These are phyloP conservation scores for Neomonachus schauinslandi DNA, from an alignment of 2,113 vertebrate species.

Conservation along the genomic window DNA sequence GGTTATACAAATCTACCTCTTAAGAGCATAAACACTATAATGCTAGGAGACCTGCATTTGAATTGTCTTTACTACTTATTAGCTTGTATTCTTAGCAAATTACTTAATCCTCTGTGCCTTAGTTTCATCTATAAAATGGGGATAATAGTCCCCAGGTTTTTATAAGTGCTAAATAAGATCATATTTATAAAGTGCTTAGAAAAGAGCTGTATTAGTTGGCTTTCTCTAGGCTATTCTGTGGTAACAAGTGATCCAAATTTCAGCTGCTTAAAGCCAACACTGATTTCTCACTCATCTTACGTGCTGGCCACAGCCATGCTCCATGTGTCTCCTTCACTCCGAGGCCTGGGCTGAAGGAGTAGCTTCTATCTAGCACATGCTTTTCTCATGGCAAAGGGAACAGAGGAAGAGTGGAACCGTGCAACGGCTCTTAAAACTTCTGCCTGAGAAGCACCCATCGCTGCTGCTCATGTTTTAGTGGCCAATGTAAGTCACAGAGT, in stretches of 20 bases:
- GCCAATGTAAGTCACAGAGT: not conserved
- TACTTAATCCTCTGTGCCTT: not conserved
- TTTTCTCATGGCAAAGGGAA: not conserved
- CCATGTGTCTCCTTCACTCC: not conserved
- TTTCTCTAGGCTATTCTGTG: not conserved
- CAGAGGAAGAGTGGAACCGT: not conserved
- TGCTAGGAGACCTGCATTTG: not conserved
- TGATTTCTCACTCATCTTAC: not conserved
- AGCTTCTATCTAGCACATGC: not conserved
- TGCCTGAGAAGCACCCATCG: not conserved
- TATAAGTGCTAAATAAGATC: not conserved
- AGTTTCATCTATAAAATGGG: conserved; percentile 28
- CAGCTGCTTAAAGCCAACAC: not conserved
- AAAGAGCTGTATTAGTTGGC: not conserved
- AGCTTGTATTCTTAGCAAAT: not conserved
- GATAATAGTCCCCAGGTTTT: not conserved
- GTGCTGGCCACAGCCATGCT: not conserved
- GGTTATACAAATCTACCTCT: not conserved
- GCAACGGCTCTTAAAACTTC: not conserved
- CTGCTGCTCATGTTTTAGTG: not conserved
- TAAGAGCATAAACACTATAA: not conserved
- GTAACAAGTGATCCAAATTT: not conserved
- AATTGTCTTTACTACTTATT: not conserved
- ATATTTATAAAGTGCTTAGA: not conserved
- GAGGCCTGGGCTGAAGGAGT: not conserved